Evolutionary conservation across 2,113 vertebrate species (phyloP), one percentile per base, ranked within the genome.

Genomic region (Anhinga anhinga): DNA sequence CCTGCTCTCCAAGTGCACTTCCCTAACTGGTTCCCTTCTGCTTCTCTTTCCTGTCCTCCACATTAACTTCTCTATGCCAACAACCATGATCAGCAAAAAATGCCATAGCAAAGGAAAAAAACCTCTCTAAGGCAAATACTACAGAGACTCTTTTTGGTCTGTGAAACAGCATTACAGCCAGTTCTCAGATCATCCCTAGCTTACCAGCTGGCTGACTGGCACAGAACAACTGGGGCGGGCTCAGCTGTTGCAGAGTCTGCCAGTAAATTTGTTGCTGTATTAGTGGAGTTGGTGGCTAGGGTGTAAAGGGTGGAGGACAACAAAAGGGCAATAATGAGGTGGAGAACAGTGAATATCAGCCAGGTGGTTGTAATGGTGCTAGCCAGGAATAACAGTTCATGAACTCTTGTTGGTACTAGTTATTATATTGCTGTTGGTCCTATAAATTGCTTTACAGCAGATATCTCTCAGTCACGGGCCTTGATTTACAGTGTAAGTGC

Each of bases 191-290:
- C 40, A 82, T 72, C 91, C 77, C 81, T 52, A 94, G 61, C n/a
- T 96, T 87, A 88, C 92, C 94, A 97, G 91, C 93, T 97, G 96
- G 76, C 83, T 89, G 69, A 93, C 61, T 91, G 96, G 94, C 92
- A 92, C 55, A 84, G 77, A 88, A 44, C 23, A 88, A 78, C 83
- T 50, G 86, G 91, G 91, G 76, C 69, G 77, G 83, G 73, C 91
- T 95, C 96, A 94, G 91, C 94, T 95, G 91, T 79, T 94, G 77
- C 52, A 87, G 83, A 93, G 36, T 27, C 87, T 86, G 94, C 88
- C 92, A 94, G 65, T 80, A 87, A 87, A 95, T 95, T 93, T 89
- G 52, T 87, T 93, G 53, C 52, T 89, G 30, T 74, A 65, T 79
- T 94, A 89, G 56, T 76, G 49, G 65, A 94, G 73, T 12, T 67